phyloP scores from a whole-genome alignment of 2,888 invertebrate species.

The Congeria kusceri region DNA sequence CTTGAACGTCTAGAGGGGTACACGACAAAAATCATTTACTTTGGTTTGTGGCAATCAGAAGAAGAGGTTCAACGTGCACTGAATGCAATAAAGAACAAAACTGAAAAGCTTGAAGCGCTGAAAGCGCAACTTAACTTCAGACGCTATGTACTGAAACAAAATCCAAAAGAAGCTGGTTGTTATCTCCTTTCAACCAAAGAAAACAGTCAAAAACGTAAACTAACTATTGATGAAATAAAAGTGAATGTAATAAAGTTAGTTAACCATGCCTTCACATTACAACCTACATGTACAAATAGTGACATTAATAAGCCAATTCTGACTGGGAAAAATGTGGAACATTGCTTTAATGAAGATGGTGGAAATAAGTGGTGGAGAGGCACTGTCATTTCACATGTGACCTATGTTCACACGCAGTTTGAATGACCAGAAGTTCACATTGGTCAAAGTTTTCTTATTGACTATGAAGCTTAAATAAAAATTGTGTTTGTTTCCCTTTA shows the following conservation, averaged over 20 bases:
- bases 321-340: constrained; percentile 33
- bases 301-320: constrained; percentile 29
- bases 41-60: constrained; percentile 55
- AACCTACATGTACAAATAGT: not conserved
- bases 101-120: constrained; percentile 41
- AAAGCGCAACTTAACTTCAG: constrained; percentile 57
- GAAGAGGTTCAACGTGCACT: constrained; percentile 41
- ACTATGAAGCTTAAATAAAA: no score
- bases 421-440: no score
- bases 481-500: no score
- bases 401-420: no score
- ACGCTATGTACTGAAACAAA: constrained; percentile 52
- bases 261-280: constrained; percentile 44
- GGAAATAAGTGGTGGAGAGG: constrained; percentile 33
- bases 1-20: constrained; percentile 3
- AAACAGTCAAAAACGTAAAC: not conserved
- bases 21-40: constrained; percentile 45
- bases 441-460: no score
- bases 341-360: constrained; percentile 39
- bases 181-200: not conserved
- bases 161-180: constrained; percentile 7
- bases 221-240: constrained; percentile 25
- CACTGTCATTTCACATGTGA: constrained; percentile 49
- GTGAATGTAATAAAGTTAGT: constrained; percentile 46
- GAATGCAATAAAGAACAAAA: constrained; percentile 21